Base-by-base conservation (phyloP, 2,113 vertebrate species). In the Xyrauchen texanus region DNA sequence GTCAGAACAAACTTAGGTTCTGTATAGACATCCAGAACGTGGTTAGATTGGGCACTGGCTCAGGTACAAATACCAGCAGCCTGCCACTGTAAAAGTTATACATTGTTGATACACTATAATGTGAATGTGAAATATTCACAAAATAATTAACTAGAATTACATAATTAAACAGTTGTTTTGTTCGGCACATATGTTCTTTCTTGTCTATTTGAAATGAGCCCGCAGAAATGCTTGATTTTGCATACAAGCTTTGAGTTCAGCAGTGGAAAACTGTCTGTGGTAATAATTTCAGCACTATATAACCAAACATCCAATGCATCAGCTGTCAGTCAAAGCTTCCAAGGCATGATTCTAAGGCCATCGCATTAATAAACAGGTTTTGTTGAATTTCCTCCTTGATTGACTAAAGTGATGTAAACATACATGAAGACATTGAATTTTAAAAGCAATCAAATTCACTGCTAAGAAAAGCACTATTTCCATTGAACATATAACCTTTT, bases 401-500 rank as follows among this genome's bases (percentile, higher is more conserved):
- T 34, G 21, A 34, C 61, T n/a, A 7, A 58, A 7, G 13, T 65
- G 13, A 64, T 76, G 61, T 76, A 52, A 64, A 76, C 73, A 64
- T 15, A 76, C 11, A 52, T 47, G 46, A 42, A 64, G 16, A 76
- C 73, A 53, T 76, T 53, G 53, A 11, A 51, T 65, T 34, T 64
- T 12, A 76, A 76, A 64, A 76, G 61, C 73, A 65, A 53, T 65
- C 58, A 61, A 62, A 47, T 65, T 21, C 6, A 34, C 9, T 63
- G 10, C 10, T 34, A 58, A 61, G 47, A 55, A 62, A 49, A 52
- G 34, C 49, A 64, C 61, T 10, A 52, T 76, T 65, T 76, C 61
- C 49, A 10, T n/a, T 62, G 9, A 62, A 49, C 47, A 76, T 21
- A 76, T 42, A 42, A 9, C 61, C 73, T 51, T 76, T 76, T 76